Base-by-base conservation (phyloP, 2,888 invertebrate species). In the Dione vanillae region DNA sequence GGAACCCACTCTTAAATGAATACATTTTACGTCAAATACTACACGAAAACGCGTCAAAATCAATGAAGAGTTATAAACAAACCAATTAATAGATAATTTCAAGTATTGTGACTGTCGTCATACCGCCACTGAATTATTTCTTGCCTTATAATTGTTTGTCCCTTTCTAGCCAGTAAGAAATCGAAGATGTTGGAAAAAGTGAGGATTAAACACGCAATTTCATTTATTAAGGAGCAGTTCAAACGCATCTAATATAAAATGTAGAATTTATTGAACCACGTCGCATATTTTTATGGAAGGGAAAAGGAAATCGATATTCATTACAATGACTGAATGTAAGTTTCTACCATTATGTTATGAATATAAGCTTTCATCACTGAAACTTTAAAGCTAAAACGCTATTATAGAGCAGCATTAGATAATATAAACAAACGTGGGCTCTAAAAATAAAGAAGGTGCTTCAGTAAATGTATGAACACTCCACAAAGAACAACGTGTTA, bases 81-180 rank as follows among this genome's bases (percentile, higher is more conserved):
- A 79, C 69, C 85, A 89, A 89, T 90, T 89, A 90, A 91, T 91
- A 89, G 87, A 86, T 81, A 85, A 88, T 85, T 85, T 89, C 90
- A 88, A 87, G 74, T 76, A 74, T 78, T 78, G 76, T 85, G 90
- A 89, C 88, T 86, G 79, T 82, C 83, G 84, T 83, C 86, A 80
- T 90, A 84, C 79, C 78, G 78, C 80, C 76, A 81, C 82, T 85
- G 84, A 89, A 85, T 84, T 90, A 91, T 85, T 83, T 78, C 83
- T 82, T 80, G 76, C 77, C 78, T 76, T 76, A 71, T 70, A 78
- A 65, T 74, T 68, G 74, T 76, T 75, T 77, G 78, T 89, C 88
- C 82, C 86, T 78, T 77, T 90, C 83, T 74, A 77, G 70, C 85
- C 68, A 69, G 16, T 65, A 43, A 66, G 35, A 47, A 71, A 43